phyloP scores from a whole-genome alignment of 2,797 vertebrate species.

The Brotula barbata region DNA sequence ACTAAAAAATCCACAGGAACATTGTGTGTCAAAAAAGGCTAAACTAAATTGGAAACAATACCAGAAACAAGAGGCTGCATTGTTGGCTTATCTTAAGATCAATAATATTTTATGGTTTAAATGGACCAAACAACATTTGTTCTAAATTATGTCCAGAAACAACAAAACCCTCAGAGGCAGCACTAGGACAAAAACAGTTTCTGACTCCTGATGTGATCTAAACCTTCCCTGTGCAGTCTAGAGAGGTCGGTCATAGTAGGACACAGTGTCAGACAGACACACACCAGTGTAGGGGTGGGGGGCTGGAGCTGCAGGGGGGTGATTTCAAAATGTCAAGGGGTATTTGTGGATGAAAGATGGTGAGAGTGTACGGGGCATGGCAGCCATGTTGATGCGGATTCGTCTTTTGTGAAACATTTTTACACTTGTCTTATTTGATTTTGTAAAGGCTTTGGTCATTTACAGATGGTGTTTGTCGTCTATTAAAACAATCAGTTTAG shows the following conservation, averaged over 20 bases:
- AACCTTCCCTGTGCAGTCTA: conserved; percentile 28
- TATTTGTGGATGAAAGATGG: conserved; percentile 76
- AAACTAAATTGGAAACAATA: too few relatives aligned
- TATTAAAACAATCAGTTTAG: too few relatives aligned
- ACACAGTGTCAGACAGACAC: conserved; percentile 21
- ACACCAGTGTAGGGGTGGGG: conserved; percentile 9
- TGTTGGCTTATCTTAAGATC: not conserved
- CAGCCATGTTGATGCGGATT: conserved; percentile 8
- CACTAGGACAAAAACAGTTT: conserved; percentile 12
- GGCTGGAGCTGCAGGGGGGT: conserved; percentile 15
- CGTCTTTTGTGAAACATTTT: too few relatives aligned
- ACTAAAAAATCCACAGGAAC: too few relatives aligned
- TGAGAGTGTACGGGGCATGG: conserved; percentile 20
- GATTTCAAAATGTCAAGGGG: conserved; percentile 75
- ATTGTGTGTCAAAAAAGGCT: too few relatives aligned
- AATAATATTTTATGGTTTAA: conserved; percentile 11
- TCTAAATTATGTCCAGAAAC: conserved; percentile 7
- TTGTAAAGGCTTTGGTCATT: too few relatives aligned
- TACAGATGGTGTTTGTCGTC: too few relatives aligned
- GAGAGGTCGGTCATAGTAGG: conserved; percentile 30
- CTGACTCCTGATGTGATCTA: conserved; percentile 42
- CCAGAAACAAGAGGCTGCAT: too few relatives aligned
- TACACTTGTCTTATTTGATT: too few relatives aligned
- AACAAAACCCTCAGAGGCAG: conserved; percentile 18
- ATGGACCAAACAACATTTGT: conserved; percentile 8